Conservation (phyloP, 2,797 vertebrate genomes). For the Ptychadena robeensis region DNA sequence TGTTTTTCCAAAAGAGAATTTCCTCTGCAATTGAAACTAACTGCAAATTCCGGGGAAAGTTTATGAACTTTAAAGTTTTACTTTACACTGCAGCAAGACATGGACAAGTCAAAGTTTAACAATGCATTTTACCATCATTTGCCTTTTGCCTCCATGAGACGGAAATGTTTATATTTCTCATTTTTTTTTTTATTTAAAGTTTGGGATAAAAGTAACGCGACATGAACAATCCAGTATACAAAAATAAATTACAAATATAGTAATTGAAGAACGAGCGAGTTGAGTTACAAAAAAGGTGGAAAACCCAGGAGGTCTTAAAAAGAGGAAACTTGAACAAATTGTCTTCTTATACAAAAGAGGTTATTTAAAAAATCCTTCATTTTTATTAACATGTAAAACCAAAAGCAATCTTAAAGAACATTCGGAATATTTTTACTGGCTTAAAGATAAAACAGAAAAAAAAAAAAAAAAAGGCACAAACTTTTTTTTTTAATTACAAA, state of each 20-base stretch:
- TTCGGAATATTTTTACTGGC: conserved; percentile 9
- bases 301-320: neutral
- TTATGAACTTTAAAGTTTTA: too few species aligned
- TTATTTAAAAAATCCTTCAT: conserved; percentile 50
- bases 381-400: conserved; percentile 32
- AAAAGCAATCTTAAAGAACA: conserved; percentile 4
- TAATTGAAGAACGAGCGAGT: neutral
- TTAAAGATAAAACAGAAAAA: conserved; percentile 4
- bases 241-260: neutral
- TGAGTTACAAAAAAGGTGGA: neutral
- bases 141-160: neutral
- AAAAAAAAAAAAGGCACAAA: neutral
- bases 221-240: conserved; percentile 5
- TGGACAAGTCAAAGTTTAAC: neutral
- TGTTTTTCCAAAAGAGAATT: too few species aligned
- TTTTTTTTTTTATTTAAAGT: neutral
- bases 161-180: too few species aligned
- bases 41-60: too few species aligned
- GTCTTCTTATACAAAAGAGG: neutral
- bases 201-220: neutral
- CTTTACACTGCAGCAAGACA: too few species aligned
- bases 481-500: conserved; percentile 15
- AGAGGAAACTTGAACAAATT: conserved; percentile 9
- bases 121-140: neutral
- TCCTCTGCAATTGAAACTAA: too few species aligned